Evolutionary conservation across 1,140 invertebrate species (phyloP).

Genomic region (Sycobia sp.): DNA sequence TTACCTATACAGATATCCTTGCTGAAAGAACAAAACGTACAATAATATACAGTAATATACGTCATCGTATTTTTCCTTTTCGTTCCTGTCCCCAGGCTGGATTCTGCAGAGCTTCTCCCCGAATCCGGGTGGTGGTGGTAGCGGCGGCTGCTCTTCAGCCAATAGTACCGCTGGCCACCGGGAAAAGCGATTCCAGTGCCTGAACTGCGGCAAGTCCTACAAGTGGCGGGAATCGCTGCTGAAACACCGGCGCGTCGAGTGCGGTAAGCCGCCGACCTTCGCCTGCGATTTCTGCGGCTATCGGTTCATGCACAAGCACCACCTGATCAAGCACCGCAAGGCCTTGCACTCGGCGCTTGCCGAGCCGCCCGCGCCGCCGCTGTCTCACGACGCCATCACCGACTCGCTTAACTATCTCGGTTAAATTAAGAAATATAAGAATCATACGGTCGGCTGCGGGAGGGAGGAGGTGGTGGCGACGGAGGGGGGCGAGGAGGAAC

Average conservation of each 20-base stretch:
- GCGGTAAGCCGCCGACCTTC: constrained; percentile 56
- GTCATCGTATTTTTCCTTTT: background rate
- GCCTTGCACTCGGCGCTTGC: constrained; percentile 39
- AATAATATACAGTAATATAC: constrained; percentile 8
- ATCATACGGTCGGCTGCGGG: too few species aligned
- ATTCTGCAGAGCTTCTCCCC: background rate
- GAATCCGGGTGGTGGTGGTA: background rate
- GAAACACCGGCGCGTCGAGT: constrained; percentile 57
- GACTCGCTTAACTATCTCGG: background rate
- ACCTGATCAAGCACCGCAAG: constrained; percentile 50
- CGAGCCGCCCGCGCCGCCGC: background rate
- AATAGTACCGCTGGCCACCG: too few species aligned
- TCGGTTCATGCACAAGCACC: constrained; percentile 56
- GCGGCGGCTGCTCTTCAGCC: too few species aligned
- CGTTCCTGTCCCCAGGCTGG: constrained; percentile 22
- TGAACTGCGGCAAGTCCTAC: constrained; percentile 66
- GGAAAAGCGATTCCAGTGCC: constrained; percentile 21
- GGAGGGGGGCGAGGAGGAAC: too few species aligned
- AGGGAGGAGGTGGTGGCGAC: too few species aligned
- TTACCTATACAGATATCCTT: too few species aligned
- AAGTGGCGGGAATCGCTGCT: constrained; percentile 64
- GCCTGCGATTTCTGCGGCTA: constrained; percentile 56
- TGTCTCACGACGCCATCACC: too few species aligned
- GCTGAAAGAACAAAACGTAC: too few species aligned
- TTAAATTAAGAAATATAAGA: too few species aligned